phyloP scores from a whole-genome alignment of 2,113 vertebrate species.

The Percopsis transmontana region DNA sequence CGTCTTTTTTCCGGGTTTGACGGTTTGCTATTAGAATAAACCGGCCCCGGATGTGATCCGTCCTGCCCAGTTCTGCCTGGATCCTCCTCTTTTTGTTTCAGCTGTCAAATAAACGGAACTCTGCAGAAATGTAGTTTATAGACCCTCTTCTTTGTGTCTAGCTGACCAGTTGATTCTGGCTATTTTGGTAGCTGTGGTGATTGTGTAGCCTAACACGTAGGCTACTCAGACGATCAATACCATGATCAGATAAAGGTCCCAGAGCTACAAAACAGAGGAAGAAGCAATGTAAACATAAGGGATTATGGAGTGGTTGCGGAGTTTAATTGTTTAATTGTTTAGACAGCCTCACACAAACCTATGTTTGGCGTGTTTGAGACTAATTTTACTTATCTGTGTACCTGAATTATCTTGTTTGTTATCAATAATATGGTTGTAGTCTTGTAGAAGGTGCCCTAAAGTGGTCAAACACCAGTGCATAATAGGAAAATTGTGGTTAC shows the following conservation, averaged over 20 bases:
- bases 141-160: neutral
- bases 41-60: constrained; percentile 79
- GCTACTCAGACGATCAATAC: neutral
- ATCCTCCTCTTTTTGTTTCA: constrained; percentile 37
- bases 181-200: no score
- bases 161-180: no score
- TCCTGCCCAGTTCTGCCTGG: constrained; percentile 32
- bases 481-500: no score
- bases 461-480: no score
- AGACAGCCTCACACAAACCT: neutral
- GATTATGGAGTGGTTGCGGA: neutral
- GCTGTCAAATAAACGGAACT: constrained; percentile 36
- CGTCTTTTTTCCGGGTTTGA: constrained; percentile 74
- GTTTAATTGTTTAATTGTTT: neutral
- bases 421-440: neutral
- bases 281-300: neutral
- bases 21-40: constrained; percentile 74
- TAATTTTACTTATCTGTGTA: neutral
- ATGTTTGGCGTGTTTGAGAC: neutral
- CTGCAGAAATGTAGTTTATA: no score
- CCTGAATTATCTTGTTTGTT: neutral
- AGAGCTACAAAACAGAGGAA: neutral
- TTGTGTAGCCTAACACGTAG: no score
- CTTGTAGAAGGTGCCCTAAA: neutral
- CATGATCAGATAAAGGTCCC: neutral